Conservation (phyloP, 2,888 invertebrate species). For the Azorinus chamasolen region DNA sequence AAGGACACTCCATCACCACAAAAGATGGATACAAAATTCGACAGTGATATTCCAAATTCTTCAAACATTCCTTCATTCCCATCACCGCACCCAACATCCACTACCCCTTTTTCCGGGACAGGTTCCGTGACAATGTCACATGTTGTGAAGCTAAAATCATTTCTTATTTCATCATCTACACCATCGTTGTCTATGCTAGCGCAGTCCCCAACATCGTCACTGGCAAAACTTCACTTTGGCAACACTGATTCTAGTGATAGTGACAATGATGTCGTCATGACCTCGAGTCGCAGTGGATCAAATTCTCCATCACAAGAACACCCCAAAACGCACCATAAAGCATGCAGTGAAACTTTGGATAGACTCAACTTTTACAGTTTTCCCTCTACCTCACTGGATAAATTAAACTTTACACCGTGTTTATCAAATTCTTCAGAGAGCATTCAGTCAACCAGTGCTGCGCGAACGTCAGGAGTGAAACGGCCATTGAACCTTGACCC, state of each 20-base stretch:
- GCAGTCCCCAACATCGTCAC: conserved; percentile 53
- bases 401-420: conserved; percentile 85
- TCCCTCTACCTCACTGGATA: conserved; percentile 85
- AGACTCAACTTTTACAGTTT: conserved; percentile 67
- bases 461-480: conserved; percentile 44
- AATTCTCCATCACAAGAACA: conserved; percentile 8
- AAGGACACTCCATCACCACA: no score
- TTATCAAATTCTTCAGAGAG: conserved; percentile 71
- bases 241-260: conserved; percentile 50
- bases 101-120: neutral
- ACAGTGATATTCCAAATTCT: no score
- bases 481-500: conserved; percentile 60
- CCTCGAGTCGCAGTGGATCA: conserved; percentile 23
- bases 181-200: conserved; percentile 41
- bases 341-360: conserved; percentile 3
- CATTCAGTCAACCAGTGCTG: conserved; percentile 20
- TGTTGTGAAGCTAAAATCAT: conserved; percentile 61
- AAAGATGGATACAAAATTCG: no score
- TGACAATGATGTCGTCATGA: conserved; percentile 43
- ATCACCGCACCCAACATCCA: neutral
- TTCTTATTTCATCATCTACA: conserved; percentile 54
- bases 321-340: conserved; percentile 1
- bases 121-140: conserved; percentile 51
- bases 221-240: conserved; percentile 56
- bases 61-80: conserved; percentile 31